These are phyloP conservation scores for Dascillus cervinus DNA, from an alignment of 2,888 invertebrate species.

Conservation along the genomic window DNA sequence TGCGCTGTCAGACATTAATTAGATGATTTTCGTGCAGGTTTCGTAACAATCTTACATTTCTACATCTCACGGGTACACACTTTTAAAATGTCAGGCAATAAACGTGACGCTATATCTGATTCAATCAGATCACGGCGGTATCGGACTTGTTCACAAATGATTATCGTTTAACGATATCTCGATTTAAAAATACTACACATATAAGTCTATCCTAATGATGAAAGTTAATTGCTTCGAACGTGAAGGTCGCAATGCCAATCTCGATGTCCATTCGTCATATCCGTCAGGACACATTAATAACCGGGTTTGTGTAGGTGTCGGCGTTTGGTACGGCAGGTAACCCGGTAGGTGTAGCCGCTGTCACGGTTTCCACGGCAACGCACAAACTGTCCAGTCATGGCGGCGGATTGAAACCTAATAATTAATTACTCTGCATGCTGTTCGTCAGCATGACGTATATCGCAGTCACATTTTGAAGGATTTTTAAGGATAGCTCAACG, in stretches of 20 bases:
- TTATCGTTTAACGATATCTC: too few relatives aligned
- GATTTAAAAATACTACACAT: too few relatives aligned
- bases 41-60: too few relatives aligned
- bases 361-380: constrained; percentile 35
- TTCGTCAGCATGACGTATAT: constrained; percentile 29
- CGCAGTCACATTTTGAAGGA: constrained; percentile 20
- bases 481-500: constrained; percentile 1
- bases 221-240: constrained; percentile 20
- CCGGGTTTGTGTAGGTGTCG: constrained; percentile 24
- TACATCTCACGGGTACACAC: too few relatives aligned
- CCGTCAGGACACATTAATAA: constrained; percentile 26
- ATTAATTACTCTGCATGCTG: constrained; percentile 36
- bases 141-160: too few relatives aligned
- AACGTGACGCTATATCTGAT: too few relatives aligned
- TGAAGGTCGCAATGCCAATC: constrained; percentile 22
- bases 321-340: constrained; percentile 31
- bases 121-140: too few relatives aligned
- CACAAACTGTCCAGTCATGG: constrained; percentile 34
- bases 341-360: constrained; percentile 35
- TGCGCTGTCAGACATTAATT: too few relatives aligned
- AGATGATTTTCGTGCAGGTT: too few relatives aligned
- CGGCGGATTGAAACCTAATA: constrained; percentile 40
- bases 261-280: constrained; percentile 21
- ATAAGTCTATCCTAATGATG: constrained; percentile 19
- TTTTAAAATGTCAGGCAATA: too few relatives aligned